Percentiles rank a stretch among this genome's conserved stretches.
Evolutionary conservation across 1,140 invertebrate species (phyloP).

Genomic region (Orchestia grillus): DNA sequence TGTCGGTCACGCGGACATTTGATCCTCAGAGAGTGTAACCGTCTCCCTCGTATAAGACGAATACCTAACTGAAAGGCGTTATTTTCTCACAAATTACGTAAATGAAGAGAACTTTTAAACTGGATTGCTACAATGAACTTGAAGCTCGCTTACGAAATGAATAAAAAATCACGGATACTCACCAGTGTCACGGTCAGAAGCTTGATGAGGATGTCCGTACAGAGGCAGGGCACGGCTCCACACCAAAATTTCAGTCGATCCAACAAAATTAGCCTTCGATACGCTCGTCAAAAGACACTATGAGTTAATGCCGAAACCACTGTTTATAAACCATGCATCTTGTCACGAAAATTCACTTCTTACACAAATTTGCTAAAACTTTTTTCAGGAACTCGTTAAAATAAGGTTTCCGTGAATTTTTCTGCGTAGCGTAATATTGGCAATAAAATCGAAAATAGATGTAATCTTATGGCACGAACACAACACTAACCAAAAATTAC

Average conservation of each 20-base stretch:
- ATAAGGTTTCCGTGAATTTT: not conserved
- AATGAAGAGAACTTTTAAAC: too few relatives aligned
- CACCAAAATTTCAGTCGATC: not conserved
- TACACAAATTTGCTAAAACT: not conserved
- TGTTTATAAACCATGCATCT: not conserved
- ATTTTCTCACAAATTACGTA: too few relatives aligned
- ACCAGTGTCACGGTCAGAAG: not conserved
- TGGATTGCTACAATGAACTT: not conserved
- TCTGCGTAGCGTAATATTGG: not conserved
- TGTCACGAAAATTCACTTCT: not conserved
- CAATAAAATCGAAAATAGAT: not conserved
- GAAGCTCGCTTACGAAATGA: not conserved
- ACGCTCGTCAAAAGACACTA: not conserved
- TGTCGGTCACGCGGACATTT: too few relatives aligned
- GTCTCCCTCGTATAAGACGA: too few relatives aligned
- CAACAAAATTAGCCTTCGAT: not conserved
- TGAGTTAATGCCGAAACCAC: not conserved
- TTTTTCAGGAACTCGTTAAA: not conserved
- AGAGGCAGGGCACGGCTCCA: not conserved
- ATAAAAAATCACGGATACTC: not conserved
- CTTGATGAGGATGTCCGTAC: not conserved
- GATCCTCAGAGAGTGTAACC: too few relatives aligned
- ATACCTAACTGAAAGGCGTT: too few relatives aligned
- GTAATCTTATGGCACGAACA: not conserved
- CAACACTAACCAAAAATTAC: not conserved